Evolutionary conservation across 2,797 vertebrate genomes (phyloP).

Genomic region (Caiman crocodilus): DNA sequence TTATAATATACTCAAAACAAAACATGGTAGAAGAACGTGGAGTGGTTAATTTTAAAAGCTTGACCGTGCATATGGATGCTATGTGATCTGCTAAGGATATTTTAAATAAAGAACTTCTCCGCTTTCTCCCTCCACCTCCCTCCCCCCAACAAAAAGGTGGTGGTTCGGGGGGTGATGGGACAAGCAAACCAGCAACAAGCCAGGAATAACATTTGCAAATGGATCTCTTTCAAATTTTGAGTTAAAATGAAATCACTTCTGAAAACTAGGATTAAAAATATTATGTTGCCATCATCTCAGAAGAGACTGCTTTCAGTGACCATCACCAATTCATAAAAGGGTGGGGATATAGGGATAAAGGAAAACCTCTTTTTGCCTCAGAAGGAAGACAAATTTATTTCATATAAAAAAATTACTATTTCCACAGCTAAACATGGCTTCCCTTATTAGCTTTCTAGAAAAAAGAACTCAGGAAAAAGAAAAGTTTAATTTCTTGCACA

Average conservation of each 20-base stretch:
- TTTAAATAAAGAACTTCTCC: no score
- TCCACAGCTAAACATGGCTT: background rate
- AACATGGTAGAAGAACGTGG: background rate
- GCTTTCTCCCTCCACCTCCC: no score
- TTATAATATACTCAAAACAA: background rate
- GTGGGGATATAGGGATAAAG: rapidly evolving
- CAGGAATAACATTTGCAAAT: background rate
- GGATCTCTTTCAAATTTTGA: background rate
- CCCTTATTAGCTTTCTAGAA: rapidly evolving
- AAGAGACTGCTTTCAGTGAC: rapidly evolving
- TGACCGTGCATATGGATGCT: background rate
- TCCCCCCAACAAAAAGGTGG: no score
- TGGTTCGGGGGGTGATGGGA: no score
- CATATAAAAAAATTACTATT: background rate
- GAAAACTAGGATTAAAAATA: background rate
- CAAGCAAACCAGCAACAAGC: background rate
- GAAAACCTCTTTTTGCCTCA: background rate
- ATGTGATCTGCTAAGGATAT: background rate
- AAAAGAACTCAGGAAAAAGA: background rate
- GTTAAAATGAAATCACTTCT: background rate
- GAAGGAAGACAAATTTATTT: background rate
- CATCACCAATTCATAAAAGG: background rate
- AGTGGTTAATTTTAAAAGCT: background rate
- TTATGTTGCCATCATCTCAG: background rate
- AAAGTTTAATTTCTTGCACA: background rate